Evolutionary conservation across 2,113 vertebrate species (phyloP).

Genomic region (Peromyscus californicus): DNA sequence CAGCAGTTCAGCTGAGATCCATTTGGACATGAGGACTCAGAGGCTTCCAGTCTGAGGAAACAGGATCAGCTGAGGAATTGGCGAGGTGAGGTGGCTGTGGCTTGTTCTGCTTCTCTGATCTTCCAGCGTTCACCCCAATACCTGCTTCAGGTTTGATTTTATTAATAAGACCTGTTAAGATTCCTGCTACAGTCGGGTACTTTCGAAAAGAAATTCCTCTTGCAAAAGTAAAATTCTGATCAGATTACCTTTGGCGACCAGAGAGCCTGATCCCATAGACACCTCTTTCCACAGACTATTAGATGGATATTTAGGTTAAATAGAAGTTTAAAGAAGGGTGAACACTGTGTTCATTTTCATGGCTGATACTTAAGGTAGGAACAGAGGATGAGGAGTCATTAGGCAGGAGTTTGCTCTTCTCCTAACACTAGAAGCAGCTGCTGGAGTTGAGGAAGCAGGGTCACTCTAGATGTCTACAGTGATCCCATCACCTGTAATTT

Average conservation of each 20-base stretch:
- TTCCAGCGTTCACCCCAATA: too few species aligned
- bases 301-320: neutral
- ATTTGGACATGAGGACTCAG: too few species aligned
- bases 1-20: too few species aligned
- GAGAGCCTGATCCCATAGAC: neutral
- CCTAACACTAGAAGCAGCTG: neutral
- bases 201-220: neutral
- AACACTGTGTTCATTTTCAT: neutral
- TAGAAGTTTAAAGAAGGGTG: neutral
- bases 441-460: neutral
- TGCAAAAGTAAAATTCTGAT: neutral
- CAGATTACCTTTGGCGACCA: neutral
- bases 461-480: neutral
- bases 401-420: neutral
- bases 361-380: neutral
- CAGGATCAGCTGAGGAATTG: too few species aligned
- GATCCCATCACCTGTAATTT: too few species aligned
- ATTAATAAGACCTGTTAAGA: too few species aligned
- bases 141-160: too few species aligned
- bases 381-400: fast-evolving
- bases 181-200: too few species aligned
- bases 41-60: too few species aligned
- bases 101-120: too few species aligned
- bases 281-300: neutral
- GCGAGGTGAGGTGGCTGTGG: too few species aligned